Conservation (phyloP, 2,888 invertebrate genomes). For the Copidosoma aretas region DNA sequence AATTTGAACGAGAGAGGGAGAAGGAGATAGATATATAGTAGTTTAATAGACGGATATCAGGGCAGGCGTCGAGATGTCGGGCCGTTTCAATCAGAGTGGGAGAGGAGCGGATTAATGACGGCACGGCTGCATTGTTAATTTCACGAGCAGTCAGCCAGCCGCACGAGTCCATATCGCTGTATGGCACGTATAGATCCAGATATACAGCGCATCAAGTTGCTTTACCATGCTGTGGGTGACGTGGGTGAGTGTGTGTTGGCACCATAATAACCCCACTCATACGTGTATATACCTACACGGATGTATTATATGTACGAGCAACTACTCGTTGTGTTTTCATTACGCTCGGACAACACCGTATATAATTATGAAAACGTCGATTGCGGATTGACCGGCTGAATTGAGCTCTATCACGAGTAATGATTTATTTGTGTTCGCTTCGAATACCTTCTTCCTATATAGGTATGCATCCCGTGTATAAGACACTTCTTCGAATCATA, state of each 20-base stretch:
- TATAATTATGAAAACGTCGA: constrained; percentile 17
- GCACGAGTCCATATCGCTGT: constrained; percentile 7
- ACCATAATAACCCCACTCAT: no score
- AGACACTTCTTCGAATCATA: no score
- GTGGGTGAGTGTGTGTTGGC: no score
- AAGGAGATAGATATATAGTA: neutral
- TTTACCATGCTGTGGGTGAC: no score
- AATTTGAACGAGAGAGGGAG: no score
- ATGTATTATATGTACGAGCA: no score
- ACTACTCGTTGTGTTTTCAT: no score
- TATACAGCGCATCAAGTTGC: no score
- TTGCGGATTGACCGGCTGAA: constrained; percentile 17
- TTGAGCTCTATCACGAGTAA: constrained; percentile 22
- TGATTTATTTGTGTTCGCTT: constrained; percentile 10
- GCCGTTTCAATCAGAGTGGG: constrained; percentile 24
- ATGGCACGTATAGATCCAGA: no score
- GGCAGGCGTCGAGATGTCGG: constrained; percentile 5
- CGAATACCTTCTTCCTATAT: no score
- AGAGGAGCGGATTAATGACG: constrained; percentile 48
- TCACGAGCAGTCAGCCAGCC: constrained; percentile 27
- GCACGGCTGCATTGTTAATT: constrained; percentile 47
- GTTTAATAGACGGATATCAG: neutral
- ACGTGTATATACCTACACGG: no score
- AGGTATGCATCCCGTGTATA: no score
- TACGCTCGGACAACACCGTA: constrained; percentile 1